Conservation (phyloP, 2,797 vertebrate genomes). For the Aeoliscus strigatus region DNA sequence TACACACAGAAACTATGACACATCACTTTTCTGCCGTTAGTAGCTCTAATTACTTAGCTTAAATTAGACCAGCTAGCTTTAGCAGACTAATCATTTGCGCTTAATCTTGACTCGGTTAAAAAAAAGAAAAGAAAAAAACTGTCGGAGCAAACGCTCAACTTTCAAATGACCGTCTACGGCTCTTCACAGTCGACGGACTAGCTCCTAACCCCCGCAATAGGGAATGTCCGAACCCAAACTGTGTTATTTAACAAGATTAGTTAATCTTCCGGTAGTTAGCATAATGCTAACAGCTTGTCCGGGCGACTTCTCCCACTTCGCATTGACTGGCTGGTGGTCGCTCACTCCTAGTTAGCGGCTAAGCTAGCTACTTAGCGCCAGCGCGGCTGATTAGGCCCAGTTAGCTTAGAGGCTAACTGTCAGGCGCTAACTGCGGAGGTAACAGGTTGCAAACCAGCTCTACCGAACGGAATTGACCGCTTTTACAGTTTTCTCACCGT, state of each 20-base stretch:
- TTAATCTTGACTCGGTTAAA: conserved; percentile 28
- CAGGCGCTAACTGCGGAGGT: conserved; percentile 14
- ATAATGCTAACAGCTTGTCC: conserved; percentile 16
- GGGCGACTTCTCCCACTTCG: conserved; percentile 14
- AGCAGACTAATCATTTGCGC: conserved; percentile 33
- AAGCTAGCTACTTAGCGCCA: conserved; percentile 59
- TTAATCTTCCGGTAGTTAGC: conserved; percentile 23
- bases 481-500: conserved; percentile 78
- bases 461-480: background rate
- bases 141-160: background rate
- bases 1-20: conserved; percentile 4
- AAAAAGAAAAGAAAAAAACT: no score
- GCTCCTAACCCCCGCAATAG: background rate
- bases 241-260: background rate
- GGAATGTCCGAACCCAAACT: background rate
- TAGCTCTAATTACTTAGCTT: conserved; percentile 33
- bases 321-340: conserved; percentile 4
- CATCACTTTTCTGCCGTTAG: conserved; percentile 11
- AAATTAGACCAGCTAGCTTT: conserved; percentile 24
- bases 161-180: background rate
- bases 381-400: conserved; percentile 47
- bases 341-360: conserved; percentile 28
- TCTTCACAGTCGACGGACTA: rapidly evolving
- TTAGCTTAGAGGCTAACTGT: conserved; percentile 23
- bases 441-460: conserved; percentile 48